Evolutionary conservation across 2,888 invertebrate species (phyloP), one percentile per base, ranked within the genome.

Genomic region (Pyrgus malvae): DNA sequence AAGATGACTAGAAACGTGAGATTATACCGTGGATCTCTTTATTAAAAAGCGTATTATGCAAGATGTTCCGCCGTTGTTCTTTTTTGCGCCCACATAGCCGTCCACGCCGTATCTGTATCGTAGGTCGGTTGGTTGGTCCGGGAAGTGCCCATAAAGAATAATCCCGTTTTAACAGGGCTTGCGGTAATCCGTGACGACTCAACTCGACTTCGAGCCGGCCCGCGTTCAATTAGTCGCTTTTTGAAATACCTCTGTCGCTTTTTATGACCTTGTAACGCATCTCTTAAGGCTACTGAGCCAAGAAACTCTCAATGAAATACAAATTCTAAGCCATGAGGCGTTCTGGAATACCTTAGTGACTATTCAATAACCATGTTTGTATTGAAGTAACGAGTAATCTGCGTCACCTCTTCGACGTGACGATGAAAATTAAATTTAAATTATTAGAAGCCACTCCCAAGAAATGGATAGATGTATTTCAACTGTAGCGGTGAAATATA

Each of bases 121-220:
- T n/a, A n/a, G n/a, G n/a, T n/a, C n/a, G n/a, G n/a, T n/a, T n/a
- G 74, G 69, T 67, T 67, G 67, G 65, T 65, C 67, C 65, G 64
- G 70, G 68, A 74, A 72, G 63, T 69, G 66, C 64, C 69, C 72
- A 78, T 77, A 79, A 80, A 79, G 70, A 55, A 48, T 71, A 63
- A 67, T 83, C 78, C 84, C 86, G 86, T 84, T 85, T 71, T 72
- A 72, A 74, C 68, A 73, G 72, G 70, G 68, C 70, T 82, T 80
- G 78, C 80, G 79, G 80, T 83, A 80, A 80, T 77, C 76, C 69
- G 58, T 67, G 71, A 67, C 70, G 64, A 67, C 67, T 72, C 69
- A 69, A 17, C 17, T 46, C 46, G 9, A 31, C 46, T 40, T 65
- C 64, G 68, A 67, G 66, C 66, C 64, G 67, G 16, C 53, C 33